Base-by-base conservation (phyloP, 2,888 invertebrate genomes). In the Phanerotoma sp. region DNA sequence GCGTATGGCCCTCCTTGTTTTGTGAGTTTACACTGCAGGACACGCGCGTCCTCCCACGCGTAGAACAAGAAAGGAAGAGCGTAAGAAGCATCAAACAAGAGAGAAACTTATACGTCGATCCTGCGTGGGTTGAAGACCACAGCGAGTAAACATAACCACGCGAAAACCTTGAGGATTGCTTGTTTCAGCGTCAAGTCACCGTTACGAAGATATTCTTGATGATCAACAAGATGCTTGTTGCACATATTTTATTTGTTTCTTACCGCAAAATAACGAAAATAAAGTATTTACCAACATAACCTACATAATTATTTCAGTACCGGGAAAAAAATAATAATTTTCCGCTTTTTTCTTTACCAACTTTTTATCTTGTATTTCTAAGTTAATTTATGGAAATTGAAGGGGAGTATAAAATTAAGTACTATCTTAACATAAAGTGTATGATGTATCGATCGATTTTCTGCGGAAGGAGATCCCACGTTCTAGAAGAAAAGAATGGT, bases 21-120 rank as follows among this genome's bases (percentile, higher is more conserved):
- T 42, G 42, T 21, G 46, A 58, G 57, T 61, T 57, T 57, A 55
- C 48, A 45, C 52, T 58, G 48, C 51, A 41, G 46, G 58, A 61
- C 58, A 56, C 60, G 56, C 58, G 52, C 51, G 45, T 59, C 61
- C 54, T 56, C 58, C 58, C 56, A 61, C 61, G 53, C 15, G 25
- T 40, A 28, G 38, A 38, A 13, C 3, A 48, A 48, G 49, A 41
- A 9, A 20, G 38, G 15, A 9, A 46, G 13, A 41, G 13, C n/a
- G n/a, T 16, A 46, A 45, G 33, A 40, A 20, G 49, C 45, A 53
- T 46, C 40, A 54, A 49, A 56, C 42, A 28, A 20, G 25, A 45
- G 38, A 20, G 20, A 51, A 45, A 37, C 41, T 49, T 18, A 35
- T 45, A 44, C 46, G 49, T 49, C 45, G 41, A 56, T 54, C 40